Evolutionary conservation across 1,140 invertebrate species (phyloP).

Genomic region (Steinernema khuongi): DNA sequence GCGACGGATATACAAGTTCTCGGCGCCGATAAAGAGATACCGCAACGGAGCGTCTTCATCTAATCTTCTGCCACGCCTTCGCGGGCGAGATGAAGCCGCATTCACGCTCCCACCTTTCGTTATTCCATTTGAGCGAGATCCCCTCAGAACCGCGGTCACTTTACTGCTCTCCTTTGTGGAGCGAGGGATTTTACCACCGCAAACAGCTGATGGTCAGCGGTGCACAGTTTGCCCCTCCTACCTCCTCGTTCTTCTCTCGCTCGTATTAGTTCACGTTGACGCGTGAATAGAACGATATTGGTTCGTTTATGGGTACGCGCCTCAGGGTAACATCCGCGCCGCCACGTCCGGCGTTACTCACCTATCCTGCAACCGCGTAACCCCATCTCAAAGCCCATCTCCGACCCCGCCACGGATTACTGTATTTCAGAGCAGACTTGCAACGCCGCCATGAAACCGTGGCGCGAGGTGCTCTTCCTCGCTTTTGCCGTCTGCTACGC

Average conservation of each 20-base stretch:
- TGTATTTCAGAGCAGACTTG: too few relatives aligned
- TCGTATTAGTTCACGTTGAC: not conserved
- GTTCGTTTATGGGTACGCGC: not conserved
- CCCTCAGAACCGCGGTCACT: not conserved
- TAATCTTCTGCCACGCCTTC: not conserved
- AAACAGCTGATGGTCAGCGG: not conserved
- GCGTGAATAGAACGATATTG: not conserved
- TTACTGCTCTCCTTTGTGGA: not conserved
- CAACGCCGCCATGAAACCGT: not conserved
- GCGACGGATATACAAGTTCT: conserved; percentile 15
- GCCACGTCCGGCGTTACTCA: not conserved
- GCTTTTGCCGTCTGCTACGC: not conserved
- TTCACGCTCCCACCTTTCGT: not conserved
- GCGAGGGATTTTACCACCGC: not conserved
- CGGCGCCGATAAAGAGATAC: conserved; percentile 15
- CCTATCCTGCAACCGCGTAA: not conserved
- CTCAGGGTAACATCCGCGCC: not conserved
- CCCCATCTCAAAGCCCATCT: too few relatives aligned
- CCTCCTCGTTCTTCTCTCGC: not conserved
- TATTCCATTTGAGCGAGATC: not conserved
- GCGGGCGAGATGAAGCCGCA: not conserved
- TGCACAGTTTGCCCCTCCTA: not conserved
- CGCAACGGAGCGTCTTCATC: not conserved
- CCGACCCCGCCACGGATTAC: too few relatives aligned
- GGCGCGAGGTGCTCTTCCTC: not conserved